Percentiles rank a stretch among this genome's conserved stretches.
Conservation (phyloP, 2,888 invertebrate genomes). For the Torymus aiolomorphi region DNA sequence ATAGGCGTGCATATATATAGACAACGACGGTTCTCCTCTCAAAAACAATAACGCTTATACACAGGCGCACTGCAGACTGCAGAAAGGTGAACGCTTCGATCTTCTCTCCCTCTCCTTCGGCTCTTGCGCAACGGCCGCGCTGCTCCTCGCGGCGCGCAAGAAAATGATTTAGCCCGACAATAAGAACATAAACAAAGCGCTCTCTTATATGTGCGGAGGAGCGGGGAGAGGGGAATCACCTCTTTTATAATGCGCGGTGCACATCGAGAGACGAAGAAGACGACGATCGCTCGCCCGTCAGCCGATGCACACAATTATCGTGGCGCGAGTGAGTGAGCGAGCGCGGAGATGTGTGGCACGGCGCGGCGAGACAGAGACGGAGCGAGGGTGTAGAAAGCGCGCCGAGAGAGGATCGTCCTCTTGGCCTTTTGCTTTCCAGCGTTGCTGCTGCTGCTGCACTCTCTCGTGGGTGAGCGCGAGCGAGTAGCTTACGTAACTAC, state of each 20-base stretch:
- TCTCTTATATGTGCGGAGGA: background rate
- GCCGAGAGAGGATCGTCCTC: constrained; percentile 71
- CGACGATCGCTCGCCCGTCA: constrained; percentile 24
- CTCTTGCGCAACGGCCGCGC: no score
- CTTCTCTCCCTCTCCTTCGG: background rate
- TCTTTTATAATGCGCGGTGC: background rate
- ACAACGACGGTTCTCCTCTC: background rate
- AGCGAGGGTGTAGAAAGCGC: constrained; percentile 74
- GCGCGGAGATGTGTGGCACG: background rate
- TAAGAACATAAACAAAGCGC: constrained; percentile 55
- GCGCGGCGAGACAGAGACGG: constrained; percentile 32
- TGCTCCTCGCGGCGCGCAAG: constrained; percentile 7
- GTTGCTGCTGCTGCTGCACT: background rate
- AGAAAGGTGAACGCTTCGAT: constrained; percentile 28
- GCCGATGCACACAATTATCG: constrained; percentile 51
- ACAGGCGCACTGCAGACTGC: no score
- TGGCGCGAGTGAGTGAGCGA: background rate
- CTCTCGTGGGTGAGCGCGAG: background rate
- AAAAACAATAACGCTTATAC: constrained; percentile 50
- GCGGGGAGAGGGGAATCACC: constrained; percentile 6
- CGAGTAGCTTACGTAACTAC: constrained; percentile 40
- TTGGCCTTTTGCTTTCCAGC: constrained; percentile 73
- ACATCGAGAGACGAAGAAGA: constrained; percentile 15
- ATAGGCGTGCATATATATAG: background rate
- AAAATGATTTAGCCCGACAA: constrained; percentile 56